phyloP scores from a whole-genome alignment of 1,140 invertebrate species.

The Drosophila pachea region DNA sequence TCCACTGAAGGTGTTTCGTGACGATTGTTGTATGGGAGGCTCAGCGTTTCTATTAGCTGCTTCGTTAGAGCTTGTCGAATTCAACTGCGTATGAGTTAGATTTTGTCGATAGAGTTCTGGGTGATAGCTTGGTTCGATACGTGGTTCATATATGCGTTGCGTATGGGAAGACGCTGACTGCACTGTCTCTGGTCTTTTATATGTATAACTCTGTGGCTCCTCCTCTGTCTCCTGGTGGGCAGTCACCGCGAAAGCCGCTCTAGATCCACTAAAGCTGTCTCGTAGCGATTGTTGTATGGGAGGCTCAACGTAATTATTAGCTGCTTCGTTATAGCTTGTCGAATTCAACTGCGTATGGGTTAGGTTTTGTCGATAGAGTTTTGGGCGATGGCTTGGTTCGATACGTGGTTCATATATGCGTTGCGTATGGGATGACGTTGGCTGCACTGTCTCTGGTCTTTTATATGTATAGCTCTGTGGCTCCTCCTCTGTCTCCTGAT shows the following conservation, averaged over 20 bases:
- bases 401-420: constrained; percentile 36
- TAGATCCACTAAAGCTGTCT: constrained; percentile 46
- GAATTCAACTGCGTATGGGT: constrained; percentile 58
- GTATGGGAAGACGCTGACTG: neutral
- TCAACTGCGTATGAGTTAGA: constrained; percentile 50
- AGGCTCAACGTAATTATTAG: constrained; percentile 17
- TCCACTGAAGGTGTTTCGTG: constrained; percentile 47
- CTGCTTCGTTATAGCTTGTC: constrained; percentile 47
- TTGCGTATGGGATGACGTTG: constrained; percentile 2
- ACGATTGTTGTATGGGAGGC: neutral
- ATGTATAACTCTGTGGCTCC: constrained; percentile 48
- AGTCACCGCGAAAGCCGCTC: constrained; percentile 33
- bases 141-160: constrained; percentile 36
- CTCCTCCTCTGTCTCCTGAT: neutral
- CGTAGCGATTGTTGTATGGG: constrained; percentile 12
- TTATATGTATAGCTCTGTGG: constrained; percentile 57
- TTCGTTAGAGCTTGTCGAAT: constrained; percentile 59
- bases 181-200: constrained; percentile 41
- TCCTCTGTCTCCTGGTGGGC: neutral
- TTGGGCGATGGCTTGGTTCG: constrained; percentile 34
- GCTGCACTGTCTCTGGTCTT: constrained; percentile 26
- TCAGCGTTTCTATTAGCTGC: constrained; percentile 14
- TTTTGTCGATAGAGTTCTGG: constrained; percentile 27
- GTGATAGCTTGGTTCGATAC: constrained; percentile 29
- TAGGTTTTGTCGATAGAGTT: constrained; percentile 26